phyloP scores from a whole-genome alignment of 2,113 vertebrate genomes.

The Thryonomys swinderianus region DNA sequence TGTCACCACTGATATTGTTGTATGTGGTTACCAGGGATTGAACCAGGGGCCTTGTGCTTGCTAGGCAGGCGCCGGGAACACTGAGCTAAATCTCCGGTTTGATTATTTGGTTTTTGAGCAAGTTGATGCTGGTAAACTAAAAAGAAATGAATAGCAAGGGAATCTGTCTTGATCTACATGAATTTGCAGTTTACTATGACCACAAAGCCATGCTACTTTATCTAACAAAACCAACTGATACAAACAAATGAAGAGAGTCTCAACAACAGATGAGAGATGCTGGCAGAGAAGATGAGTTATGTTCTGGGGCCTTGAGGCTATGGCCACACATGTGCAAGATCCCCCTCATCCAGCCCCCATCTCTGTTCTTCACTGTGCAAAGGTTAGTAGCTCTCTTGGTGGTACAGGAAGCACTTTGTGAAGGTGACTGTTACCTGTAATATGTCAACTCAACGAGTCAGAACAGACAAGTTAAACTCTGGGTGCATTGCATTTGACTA shows the following conservation, averaged over 20 bases:
- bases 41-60: no score
- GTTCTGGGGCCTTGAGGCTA: not conserved
- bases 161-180: not conserved
- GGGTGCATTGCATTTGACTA: not conserved
- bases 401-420: not conserved
- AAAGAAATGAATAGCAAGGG: not conserved
- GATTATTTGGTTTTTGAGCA: not conserved
- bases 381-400: not conserved
- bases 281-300: not conserved
- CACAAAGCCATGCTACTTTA: not conserved
- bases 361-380: accelerated
- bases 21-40: no score
- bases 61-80: no score
- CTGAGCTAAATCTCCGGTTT: no score
- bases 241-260: not conserved
- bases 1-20: no score
- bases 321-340: not conserved
- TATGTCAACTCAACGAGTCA: not conserved
- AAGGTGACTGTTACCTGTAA: not conserved
- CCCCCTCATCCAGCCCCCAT: no score
- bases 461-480: not conserved
- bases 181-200: not conserved
- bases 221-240: not conserved
- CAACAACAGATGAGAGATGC: accelerated
- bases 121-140: not conserved